Conservation (phyloP, 2,888 invertebrate genomes). For the Timema podura region DNA sequence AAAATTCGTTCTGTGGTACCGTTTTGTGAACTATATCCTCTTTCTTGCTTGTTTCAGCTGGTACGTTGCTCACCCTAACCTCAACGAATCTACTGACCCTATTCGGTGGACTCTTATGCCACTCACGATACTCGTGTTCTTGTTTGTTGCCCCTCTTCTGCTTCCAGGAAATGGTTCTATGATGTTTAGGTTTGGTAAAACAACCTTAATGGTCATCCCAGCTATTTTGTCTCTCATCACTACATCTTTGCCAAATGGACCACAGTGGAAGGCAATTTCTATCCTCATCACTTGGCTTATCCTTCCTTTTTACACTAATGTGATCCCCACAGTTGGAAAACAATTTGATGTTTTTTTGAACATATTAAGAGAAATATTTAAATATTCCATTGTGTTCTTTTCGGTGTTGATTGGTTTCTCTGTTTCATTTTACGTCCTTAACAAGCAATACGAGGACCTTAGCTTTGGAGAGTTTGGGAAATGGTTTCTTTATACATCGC, state of each 20-base stretch:
- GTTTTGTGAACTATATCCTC: slow-evolving; percentile 1
- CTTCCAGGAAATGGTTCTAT: not conserved
- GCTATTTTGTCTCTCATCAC: not conserved
- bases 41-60: slow-evolving; percentile 2
- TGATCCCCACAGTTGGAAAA: not conserved
- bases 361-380: not conserved
- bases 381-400: not conserved
- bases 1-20: slow-evolving; percentile 1
- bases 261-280: not conserved
- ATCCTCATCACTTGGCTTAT: not conserved
- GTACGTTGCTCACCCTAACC: not conserved
- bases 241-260: not conserved
- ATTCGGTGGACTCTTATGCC: slow-evolving; percentile 3
- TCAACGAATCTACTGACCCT: not conserved
- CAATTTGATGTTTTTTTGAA: not conserved
- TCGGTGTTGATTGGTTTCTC: slow-evolving; percentile 7
- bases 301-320: not conserved
- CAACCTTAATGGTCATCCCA: not conserved
- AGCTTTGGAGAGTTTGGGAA: not conserved
- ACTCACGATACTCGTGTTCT: not conserved
- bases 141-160: not conserved
- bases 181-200: not conserved
- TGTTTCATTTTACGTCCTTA: not conserved
- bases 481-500: not conserved
- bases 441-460: not conserved